Evolutionary conservation across 2,113 vertebrate species (phyloP), one percentile per base, ranked within the genome.

Genomic region (Nyctereutes procyonoides): DNA sequence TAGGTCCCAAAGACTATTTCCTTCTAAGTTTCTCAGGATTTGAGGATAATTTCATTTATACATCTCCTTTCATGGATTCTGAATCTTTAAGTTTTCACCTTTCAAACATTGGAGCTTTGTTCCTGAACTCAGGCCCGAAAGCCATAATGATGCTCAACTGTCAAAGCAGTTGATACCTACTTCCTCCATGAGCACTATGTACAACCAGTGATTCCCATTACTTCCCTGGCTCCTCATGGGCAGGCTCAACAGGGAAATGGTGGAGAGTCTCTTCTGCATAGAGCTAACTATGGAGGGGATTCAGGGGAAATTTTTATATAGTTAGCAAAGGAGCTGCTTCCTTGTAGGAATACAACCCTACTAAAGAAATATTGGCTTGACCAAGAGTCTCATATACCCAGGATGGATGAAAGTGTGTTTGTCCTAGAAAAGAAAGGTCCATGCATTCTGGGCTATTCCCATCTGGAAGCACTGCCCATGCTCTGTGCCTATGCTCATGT

Each of bases 151-250:
- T 7, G 43, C 24, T 17, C 82, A 28, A 15, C 0, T 1, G 19
- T 69, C 28, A 67, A 35, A 24, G 22, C 58, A 19, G 80, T 11
- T 30, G 51, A 4, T 56, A 16, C 35, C 13, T 6, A 20, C 6
- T 58, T 90, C 38, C 26, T 71, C 43, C 28, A 24, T 0, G 5
- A 67, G 26, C 38, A 32, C 11, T 0, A 6, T 3, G 32, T 1
- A 16, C 6, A 10, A 69, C 19, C 13, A 55, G 14, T 1, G 20
- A 71, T 43, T 28, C 74, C 60, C 56, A 11, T 7, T 0, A 6
- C 48, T 0, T 51, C 62, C 80, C 2, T 0, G 22, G 43, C 32
- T 55, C 53, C 38, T 51, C 4, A 0, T 1, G 19, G 3, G 10
- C 24, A 2, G 24, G 11, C 76, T 69, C 63, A 28, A 43, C 9